A percentile compares a stretch with the other conserved stretches of the same genome.
phyloP scores from a whole-genome alignment of 1,140 invertebrate species.

The Papilio helenus region DNA sequence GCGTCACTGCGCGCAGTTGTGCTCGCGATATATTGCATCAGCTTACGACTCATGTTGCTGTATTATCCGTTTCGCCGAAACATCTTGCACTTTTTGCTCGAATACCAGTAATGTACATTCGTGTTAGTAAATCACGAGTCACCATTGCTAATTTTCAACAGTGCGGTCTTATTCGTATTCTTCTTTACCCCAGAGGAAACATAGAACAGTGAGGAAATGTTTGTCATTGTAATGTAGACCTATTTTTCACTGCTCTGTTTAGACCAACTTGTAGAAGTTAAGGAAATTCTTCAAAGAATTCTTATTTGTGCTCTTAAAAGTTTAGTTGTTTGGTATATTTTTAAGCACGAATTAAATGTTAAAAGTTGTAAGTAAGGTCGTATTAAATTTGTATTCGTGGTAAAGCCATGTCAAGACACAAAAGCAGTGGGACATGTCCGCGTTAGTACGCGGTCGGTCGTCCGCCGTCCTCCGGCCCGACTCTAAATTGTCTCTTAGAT shows the following conservation, averaged over 20 bases:
- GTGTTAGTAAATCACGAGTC: neutral
- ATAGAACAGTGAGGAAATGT: too few species aligned
- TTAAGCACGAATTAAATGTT: neutral
- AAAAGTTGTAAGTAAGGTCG: neutral
- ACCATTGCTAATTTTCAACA: too few species aligned
- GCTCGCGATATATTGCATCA: constrained; percentile 44
- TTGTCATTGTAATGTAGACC: too few species aligned
- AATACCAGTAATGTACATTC: neutral
- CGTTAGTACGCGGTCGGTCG: constrained; percentile 29
- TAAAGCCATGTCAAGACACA: constrained; percentile 26
- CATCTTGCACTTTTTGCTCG: neutral
- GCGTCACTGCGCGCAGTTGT: constrained; percentile 41
- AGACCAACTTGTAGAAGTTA: too few species aligned
- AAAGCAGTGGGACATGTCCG: constrained; percentile 35
- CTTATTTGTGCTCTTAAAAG: too few species aligned
- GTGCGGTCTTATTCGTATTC: too few species aligned
- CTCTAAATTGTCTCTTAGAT: constrained; percentile 38
- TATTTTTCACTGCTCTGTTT: too few species aligned
- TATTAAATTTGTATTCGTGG: constrained; percentile 31
- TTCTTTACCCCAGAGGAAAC: too few species aligned
- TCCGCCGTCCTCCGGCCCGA: neutral
- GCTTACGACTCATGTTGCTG: constrained; percentile 20
- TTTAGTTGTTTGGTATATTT: neutral
- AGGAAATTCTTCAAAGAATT: too few species aligned
- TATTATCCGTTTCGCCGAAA: neutral